Evolutionary conservation across 2,113 vertebrate species (phyloP).

Genomic region (Ursus arctos): DNA sequence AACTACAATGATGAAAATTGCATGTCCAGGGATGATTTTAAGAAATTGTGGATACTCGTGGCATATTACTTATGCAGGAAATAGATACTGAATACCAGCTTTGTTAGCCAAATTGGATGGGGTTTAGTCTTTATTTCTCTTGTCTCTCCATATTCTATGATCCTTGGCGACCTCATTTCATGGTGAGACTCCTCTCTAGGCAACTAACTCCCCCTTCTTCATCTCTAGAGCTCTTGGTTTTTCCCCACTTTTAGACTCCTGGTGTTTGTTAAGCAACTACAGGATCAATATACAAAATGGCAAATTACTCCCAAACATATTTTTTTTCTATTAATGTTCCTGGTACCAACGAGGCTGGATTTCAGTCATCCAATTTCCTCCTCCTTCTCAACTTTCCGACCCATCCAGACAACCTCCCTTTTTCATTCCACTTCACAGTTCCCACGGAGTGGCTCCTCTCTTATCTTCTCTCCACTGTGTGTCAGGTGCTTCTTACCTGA

Average conservation of each 20-base stretch:
- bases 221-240: neutral
- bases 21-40: neutral
- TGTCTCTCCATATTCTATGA: neutral
- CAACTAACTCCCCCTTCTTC: neutral
- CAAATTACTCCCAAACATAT: neutral
- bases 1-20: neutral
- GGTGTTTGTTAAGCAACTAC: neutral
- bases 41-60: neutral
- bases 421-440: no score
- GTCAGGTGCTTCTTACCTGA: neutral
- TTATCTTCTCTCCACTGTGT: neutral
- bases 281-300: neutral
- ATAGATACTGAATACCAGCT: neutral
- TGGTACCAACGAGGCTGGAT: neutral
- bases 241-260: neutral
- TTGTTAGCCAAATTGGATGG: neutral
- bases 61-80: neutral
- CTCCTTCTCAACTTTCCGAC: neutral
- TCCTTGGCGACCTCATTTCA: neutral
- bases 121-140: neutral
- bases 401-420: neutral
- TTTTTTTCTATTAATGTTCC: neutral
- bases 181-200: neutral
- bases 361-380: neutral
- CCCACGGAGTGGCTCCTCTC: neutral